Evolutionary conservation across 64 coral and sea anemone species (phyloP), one percentile per base, ranked within the genome.

Genomic region (Dendronephthya gigantea): DNA sequence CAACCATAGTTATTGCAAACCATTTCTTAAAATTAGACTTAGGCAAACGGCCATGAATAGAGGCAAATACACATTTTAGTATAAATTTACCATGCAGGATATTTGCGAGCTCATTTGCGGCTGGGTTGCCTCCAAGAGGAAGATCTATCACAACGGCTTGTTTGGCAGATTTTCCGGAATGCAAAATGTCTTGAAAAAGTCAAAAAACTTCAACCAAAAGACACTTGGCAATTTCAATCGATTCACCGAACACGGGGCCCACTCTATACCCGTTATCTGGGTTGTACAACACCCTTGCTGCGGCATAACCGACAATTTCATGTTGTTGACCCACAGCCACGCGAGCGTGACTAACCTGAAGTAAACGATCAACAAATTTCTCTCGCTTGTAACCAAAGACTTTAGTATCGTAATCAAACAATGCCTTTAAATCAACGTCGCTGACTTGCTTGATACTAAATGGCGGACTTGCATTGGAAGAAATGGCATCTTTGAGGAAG

Each of bases 231-330:
- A 89, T 84, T 27, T 81, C 17, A 22, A 41, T 22, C 4, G 82
- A 89, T 28, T 89, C 59, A 25, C 81, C 50, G 27, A 48, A 89
- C 19, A 89, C 40, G 3, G 88, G 82, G 1, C 88, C 88, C 3
- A 89, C 48, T 40, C 15, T 89, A 39, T 72, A 89, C 16, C 88
- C 88, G 7, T 7, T 62, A 19, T 83, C 58, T 69, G 50, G 82
- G 12, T 47, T 31, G 35, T 66, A 89, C n/a, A 59, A 45, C 47
- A 82, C 79, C 48, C 88, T 83, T 0, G 35, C 81, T 29, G 35
- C 55, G 7, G 66, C 79, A 72, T 84, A 89, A 69, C 88, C 88
- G 12, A 84, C 88, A 23, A 89, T 82, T 68, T 81, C 47, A 12
- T 82, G 81, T 12, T 84, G 49, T 66, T 33, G 51, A 16, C 27